Conservation (phyloP, 2,797 vertebrate species). For the Platyrinchus mystaceus region DNA sequence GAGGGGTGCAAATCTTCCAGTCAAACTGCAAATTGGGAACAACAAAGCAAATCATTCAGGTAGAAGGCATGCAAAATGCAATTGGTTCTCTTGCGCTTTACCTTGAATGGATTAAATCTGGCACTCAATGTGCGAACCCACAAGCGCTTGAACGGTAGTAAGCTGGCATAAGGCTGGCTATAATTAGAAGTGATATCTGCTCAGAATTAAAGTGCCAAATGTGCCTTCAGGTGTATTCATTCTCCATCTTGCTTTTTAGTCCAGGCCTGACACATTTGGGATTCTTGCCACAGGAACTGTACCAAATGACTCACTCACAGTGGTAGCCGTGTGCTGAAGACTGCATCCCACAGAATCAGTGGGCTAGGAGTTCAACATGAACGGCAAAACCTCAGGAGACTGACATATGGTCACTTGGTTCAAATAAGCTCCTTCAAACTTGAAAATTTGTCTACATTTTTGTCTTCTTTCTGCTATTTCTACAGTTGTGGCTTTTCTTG, state of each 20-base stretch:
- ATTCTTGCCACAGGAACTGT: conserved; percentile 62
- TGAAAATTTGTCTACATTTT: background rate
- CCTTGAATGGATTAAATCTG: conserved; percentile 65
- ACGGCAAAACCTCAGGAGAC: conserved; percentile 46
- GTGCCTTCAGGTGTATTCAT: conserved; percentile 61
- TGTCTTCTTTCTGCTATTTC: background rate
- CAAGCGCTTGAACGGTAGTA: conserved; percentile 40
- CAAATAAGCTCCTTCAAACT: background rate
- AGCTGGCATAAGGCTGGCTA: conserved; percentile 64
- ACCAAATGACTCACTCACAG: conserved; percentile 68
- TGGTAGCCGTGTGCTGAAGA: conserved; percentile 17
- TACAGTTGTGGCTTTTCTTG: background rate
- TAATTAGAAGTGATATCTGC: conserved; percentile 66
- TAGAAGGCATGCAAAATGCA: conserved; percentile 66
- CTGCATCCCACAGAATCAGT: conserved; percentile 22
- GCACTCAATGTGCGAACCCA: conserved; percentile 26
- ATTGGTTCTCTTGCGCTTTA: conserved; percentile 34
- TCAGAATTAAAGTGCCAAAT: conserved; percentile 61
- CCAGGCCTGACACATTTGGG: conserved; percentile 67
- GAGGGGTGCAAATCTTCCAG: conserved; percentile 67
- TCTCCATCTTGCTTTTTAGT: conserved; percentile 65
- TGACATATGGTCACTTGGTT: conserved; percentile 54
- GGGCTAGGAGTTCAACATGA: conserved; percentile 39
- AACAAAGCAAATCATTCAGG: conserved; percentile 67
- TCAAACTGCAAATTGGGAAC: conserved; percentile 65